Evolutionary conservation across 2,888 invertebrate genomes (phyloP).

Genomic region (Drosophila seclusa): DNA sequence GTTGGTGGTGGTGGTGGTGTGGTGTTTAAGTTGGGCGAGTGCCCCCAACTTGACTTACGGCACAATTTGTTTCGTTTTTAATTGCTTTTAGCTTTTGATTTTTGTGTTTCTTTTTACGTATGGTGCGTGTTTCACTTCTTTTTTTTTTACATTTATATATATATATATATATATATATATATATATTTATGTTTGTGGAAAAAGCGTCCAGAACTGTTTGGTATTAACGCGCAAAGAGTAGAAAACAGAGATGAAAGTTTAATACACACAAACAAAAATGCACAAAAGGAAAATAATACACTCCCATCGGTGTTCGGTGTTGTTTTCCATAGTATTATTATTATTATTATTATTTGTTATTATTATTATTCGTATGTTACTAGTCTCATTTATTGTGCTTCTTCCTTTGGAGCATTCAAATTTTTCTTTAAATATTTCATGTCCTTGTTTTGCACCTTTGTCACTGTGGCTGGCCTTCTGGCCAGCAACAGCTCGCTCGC

Average conservation of each 20-base stretch:
- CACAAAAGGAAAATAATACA: neutral
- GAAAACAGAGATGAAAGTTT: constrained; percentile 41
- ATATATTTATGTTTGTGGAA: neutral
- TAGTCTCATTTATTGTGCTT: neutral
- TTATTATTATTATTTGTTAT: constrained; percentile 1
- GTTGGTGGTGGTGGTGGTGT: constrained; percentile 1
- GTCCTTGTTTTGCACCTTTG: constrained; percentile 60
- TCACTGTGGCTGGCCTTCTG: constrained; percentile 17
- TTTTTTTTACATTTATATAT: constrained; percentile 1
- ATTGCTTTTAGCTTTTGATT: constrained; percentile 67
- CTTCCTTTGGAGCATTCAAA: constrained; percentile 11
- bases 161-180: neutral
- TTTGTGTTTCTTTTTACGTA: constrained; percentile 15
- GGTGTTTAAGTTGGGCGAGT: constrained; percentile 48
- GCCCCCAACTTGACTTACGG: constrained; percentile 77
- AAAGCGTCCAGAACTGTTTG: constrained; percentile 37
- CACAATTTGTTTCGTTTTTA: constrained; percentile 73
- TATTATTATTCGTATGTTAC: constrained; percentile 10
- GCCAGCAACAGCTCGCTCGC: constrained; percentile 5
- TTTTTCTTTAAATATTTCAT: constrained; percentile 41
- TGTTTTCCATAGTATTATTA: constrained; percentile 4
- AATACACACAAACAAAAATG: constrained; percentile 1
- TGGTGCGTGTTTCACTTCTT: constrained; percentile 5
- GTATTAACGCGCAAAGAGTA: constrained; percentile 31
- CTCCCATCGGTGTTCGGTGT: constrained; percentile 1